A percentile compares a stretch with the other conserved stretches of the same genome.
Conservation (phyloP, 23 tunicate genomes). For the Botrylloides violaceus region DNA sequence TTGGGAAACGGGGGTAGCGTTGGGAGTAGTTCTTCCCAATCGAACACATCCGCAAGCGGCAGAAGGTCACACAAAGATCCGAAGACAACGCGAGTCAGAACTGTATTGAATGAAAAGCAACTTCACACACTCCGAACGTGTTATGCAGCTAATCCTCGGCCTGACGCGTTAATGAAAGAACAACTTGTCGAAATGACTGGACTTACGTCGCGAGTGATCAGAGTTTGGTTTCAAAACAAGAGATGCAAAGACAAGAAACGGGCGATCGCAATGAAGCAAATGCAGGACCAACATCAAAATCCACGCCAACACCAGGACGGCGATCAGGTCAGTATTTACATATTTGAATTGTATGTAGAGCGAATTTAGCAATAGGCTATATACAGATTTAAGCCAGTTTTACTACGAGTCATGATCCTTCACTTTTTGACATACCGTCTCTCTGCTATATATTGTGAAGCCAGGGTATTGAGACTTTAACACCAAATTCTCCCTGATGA, state of each 20-base stretch:
- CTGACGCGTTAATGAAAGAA: slow-evolving; percentile 97
- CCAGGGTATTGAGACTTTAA: too few relatives aligned
- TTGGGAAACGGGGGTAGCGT: slow-evolving; percentile 8
- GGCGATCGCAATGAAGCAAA: slow-evolving; percentile 77
- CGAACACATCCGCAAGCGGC: slow-evolving; percentile 4
- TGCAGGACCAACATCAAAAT: slow-evolving; percentile 82
- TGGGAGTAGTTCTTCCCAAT: slow-evolving; percentile 9
- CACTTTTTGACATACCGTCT: too few relatives aligned
- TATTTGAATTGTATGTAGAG: too few relatives aligned
- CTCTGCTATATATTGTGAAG: too few relatives aligned
- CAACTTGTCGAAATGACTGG: slow-evolving; percentile 97
- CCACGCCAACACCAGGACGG: slow-evolving; percentile 57
- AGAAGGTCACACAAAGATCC: slow-evolving; percentile 45
- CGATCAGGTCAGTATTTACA: slow-evolving; percentile 51
- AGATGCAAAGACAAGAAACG: slow-evolving; percentile 95
- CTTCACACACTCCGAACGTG: slow-evolving; percentile 79
- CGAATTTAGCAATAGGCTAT: too few relatives aligned
- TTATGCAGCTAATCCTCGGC: slow-evolving; percentile 91
- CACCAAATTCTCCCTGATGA: too few relatives aligned
- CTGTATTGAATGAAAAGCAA: slow-evolving; percentile 94
- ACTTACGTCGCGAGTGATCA: slow-evolving; percentile 74
- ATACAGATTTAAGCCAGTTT: too few relatives aligned
- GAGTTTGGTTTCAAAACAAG: slow-evolving; percentile 98
- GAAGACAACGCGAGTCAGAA: slow-evolving; percentile 89
- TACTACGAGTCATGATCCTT: too few relatives aligned